Percentiles rank a stretch among this genome's conserved stretches.
phyloP scores from a whole-genome alignment of 37 sponge, comb jelly and placozoan species.

The Cliona cf. orientalis region DNA sequence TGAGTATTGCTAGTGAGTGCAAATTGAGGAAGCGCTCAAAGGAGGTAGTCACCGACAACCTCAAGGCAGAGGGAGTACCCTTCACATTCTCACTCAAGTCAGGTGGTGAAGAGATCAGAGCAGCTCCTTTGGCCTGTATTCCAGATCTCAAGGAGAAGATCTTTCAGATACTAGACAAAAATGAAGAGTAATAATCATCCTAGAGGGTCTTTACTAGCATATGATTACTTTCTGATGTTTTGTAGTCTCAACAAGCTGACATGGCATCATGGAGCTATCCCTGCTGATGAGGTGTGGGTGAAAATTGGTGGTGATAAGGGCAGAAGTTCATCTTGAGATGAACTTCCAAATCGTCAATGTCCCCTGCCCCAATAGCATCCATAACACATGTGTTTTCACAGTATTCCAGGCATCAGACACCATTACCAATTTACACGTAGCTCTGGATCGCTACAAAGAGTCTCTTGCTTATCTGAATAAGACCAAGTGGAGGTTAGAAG shows the following conservation, averaged over 20 bases:
- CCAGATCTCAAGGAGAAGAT: not conserved
- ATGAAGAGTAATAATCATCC: conserved; percentile 14
- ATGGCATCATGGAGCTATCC: not conserved
- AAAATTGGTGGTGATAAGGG: not conserved
- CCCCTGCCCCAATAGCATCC: conserved; percentile 23
- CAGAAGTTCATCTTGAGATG: not conserved
- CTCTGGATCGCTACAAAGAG: conserved; percentile 20
- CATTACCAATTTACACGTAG: conserved; percentile 36
- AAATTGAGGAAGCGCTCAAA: not conserved
- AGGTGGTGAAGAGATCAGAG: conserved; percentile 18
- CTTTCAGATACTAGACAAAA: conserved; percentile 14
- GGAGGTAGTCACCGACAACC: not conserved
- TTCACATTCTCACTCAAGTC: not conserved
- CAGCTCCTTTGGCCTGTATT: not conserved
- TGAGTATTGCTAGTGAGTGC: not conserved
- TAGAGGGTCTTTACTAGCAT: not conserved
- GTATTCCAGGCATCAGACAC: conserved; percentile 28
- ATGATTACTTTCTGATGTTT: not conserved
- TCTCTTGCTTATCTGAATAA: not conserved
- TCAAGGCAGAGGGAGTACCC: conserved; percentile 3
- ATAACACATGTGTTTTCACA: conserved; percentile 43
- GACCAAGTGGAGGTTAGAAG: conserved; percentile 31
- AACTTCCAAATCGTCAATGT: not conserved
- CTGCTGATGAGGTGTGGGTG: not conserved
- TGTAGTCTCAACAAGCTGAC: not conserved